A percentile compares a stretch with the other conserved stretches of the same genome.
Conservation (phyloP, 2,888 invertebrate species). For the Meiosimyza platycephala region DNA sequence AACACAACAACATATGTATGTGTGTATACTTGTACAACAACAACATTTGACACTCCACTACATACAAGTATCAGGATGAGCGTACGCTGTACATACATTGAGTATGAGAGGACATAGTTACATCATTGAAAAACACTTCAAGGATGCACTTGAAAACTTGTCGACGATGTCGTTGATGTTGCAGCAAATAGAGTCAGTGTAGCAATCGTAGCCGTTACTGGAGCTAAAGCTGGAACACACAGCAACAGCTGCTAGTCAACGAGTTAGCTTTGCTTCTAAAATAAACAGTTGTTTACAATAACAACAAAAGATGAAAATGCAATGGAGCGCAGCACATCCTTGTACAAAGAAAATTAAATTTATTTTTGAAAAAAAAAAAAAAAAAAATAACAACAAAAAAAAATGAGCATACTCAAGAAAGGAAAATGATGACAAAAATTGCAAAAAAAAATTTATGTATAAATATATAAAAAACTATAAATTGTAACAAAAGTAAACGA, state of each 20-base stretch:
- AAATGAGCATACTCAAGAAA: no score
- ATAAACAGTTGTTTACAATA: background rate
- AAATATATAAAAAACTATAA: no score
- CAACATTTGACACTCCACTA: no score
- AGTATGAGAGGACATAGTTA: background rate
- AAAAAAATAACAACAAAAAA: background rate
- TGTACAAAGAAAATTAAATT: slow-evolving; percentile 25
- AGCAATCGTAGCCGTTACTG: background rate
- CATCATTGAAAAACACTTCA: slow-evolving; percentile 16
- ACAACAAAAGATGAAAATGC: slow-evolving; percentile 17
- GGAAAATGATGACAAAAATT: background rate
- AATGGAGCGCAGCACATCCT: slow-evolving; percentile 11
- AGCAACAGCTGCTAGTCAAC: background rate
- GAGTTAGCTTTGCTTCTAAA: background rate
- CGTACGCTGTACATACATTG: no score
- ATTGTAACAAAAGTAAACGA: no score
- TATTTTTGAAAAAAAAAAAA: background rate
- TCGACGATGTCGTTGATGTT: slow-evolving; percentile 20
- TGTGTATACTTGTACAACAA: no score
- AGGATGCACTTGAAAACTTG: slow-evolving; percentile 4
- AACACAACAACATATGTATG: background rate
- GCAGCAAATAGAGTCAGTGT: background rate
- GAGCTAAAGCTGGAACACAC: background rate
- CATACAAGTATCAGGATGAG: no score
- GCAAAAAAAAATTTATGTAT: background rate